These are phyloP conservation scores for Tanytarsus gracilentus DNA, from an alignment of 2,888 invertebrate genomes.

Conservation along the genomic window DNA sequence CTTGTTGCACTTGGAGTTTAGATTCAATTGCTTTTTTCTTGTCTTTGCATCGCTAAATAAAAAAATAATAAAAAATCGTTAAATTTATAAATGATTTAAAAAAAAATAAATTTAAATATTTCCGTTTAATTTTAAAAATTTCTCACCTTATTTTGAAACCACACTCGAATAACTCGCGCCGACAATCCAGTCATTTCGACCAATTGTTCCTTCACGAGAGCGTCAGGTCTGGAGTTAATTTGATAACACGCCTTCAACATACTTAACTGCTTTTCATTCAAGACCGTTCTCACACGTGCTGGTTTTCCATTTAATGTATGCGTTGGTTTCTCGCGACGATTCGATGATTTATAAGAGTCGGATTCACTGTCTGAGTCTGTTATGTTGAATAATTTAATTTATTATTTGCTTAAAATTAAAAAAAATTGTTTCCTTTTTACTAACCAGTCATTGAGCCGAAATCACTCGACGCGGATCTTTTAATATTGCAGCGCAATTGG, in stretches of 20 bases:
- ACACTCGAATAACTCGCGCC: constrained; percentile 95
- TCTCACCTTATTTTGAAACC: constrained; percentile 99
- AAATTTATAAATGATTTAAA: too few species aligned
- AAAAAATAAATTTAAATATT: too few species aligned
- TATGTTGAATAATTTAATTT: constrained; percentile 33
- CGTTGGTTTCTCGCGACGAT: constrained; percentile 37
- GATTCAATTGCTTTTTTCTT: constrained; percentile 94
- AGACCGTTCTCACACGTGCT: constrained; percentile 83
- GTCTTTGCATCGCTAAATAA: constrained; percentile 92
- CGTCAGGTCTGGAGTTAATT: constrained; percentile 96
- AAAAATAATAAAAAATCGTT: too few species aligned
- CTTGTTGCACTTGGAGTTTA: constrained; percentile 96
- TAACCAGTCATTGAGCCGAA: constrained; percentile 81
- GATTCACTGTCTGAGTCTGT: constrained; percentile 87
- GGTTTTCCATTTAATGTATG: constrained; percentile 77
- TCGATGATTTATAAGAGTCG: constrained; percentile 76
- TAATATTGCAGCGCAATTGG: constrained; percentile 54
- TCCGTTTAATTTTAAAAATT: too few species aligned
- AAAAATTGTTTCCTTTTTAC: constrained; percentile 34
- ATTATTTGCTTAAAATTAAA: not conserved
- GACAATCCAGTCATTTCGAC: constrained; percentile 98
- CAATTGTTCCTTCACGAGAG: constrained; percentile 97
- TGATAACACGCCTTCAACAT: constrained; percentile 95
- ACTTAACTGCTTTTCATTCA: constrained; percentile 97
- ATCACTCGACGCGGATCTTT: constrained; percentile 52